Base-by-base conservation (phyloP, 2,888 invertebrate species). In the Zaprionus obscuricornis region DNA sequence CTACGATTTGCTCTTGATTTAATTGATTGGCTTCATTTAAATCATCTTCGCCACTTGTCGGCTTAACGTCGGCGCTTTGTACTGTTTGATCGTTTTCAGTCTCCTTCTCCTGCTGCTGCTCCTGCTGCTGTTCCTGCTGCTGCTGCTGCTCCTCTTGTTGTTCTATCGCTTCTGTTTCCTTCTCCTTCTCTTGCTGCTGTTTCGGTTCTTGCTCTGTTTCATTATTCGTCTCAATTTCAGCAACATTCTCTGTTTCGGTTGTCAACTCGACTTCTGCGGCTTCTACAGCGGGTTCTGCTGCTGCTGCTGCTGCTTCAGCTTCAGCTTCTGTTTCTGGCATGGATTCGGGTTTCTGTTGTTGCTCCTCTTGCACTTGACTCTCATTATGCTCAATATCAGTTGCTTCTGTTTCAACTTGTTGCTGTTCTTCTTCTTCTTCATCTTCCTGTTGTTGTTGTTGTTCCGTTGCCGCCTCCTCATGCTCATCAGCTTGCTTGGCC, bases 1-100 rank as follows among this genome's bases (percentile, higher is more conserved):
- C 58, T 13, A 57, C 50, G 37, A 47, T 65, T 46, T 62, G 72
- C 49, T 70, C 72, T 74, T 65, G 67, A 62, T 66, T 76, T 76
- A 84, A 76, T 79, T 74, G 83, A 83, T 83, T 83, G 72, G 65
- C 76, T 79, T 74, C 83, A 85, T 83, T 85, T 76, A 82, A 74
- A 85, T 85, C 72, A 74, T 79, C 73, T 72, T 78, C 64, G 59
- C 65, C 82, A 78, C 85, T 81, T 85, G 82, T 78, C 82, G 83
- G 83, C 74, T 74, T 69, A 49, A 66, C 50, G 83, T 85, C 85
- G 74, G 79, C 83, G 67, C 69, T 78, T 85, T 83, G 79, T 74
- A 71, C 65, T 47, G 62, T 55, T 60, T 73, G 67, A 56, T 67
- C 67, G 59, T 56, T 46, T 50, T 66, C 64, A 13, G 58, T 43